Percentiles rank a stretch among this genome's conserved stretches.
Conservation (phyloP, 2,113 vertebrate species). For the Heterotilapia buettikoferi region DNA sequence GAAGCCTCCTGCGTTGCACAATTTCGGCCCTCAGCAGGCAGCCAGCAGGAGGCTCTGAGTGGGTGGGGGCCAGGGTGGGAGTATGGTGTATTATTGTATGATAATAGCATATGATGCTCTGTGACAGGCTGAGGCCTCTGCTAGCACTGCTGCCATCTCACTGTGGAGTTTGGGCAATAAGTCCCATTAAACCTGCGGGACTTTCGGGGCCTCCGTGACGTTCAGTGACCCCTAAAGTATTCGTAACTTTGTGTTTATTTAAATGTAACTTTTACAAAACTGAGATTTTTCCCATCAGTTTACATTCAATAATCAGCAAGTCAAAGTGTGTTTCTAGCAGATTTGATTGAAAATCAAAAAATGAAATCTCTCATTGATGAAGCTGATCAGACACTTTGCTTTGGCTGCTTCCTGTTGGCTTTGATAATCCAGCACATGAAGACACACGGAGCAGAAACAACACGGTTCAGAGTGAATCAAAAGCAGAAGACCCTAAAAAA, state of each 20-base stretch:
- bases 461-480: background rate
- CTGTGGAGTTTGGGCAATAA: background rate
- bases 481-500: rapidly evolving
- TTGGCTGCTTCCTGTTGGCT: background rate
- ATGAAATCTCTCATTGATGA: rapidly evolving
- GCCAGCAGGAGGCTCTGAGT: background rate
- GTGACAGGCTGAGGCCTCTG: background rate
- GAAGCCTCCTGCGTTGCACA: slow-evolving; percentile 72
- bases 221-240: background rate
- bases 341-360: background rate
- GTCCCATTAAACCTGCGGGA: background rate
- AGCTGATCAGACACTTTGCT: background rate
- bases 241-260: background rate
- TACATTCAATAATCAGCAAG: background rate
- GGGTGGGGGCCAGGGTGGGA: background rate
- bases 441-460: background rate
- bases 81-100: background rate
- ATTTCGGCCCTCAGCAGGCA: slow-evolving; percentile 47
- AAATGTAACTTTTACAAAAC: background rate
- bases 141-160: background rate
- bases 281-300: background rate
- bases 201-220: rapidly evolving
- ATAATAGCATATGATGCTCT: background rate
- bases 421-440: background rate
- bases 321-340: background rate